Conservation (phyloP, 2,888 invertebrate species). For the Lamellibrachia columna region DNA sequence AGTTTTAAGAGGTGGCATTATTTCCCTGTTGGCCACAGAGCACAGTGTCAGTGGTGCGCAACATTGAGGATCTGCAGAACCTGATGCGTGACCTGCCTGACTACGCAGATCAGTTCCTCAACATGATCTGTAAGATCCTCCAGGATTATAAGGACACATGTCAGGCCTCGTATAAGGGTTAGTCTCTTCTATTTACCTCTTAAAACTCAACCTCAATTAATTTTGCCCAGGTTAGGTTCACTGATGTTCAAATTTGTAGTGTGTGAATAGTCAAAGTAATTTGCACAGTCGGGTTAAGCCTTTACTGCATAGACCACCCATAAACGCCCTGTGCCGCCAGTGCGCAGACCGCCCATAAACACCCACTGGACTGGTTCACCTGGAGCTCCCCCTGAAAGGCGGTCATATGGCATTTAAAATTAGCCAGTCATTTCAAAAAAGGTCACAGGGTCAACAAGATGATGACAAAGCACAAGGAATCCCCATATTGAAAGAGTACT, state of each 20-base stretch:
- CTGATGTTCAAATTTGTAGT: no score
- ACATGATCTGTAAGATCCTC: constrained; percentile 77
- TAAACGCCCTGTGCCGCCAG: no score
- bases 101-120: constrained; percentile 80
- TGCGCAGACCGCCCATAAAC: no score
- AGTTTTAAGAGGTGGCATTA: neutral
- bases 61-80: constrained; percentile 74
- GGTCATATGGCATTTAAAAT: no score
- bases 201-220: neutral
- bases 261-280: no score
- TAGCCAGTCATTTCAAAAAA: no score
- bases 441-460: no score
- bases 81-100: constrained; percentile 78
- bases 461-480: no score
- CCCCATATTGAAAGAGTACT: no score
- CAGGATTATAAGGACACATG: constrained; percentile 81
- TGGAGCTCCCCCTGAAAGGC: neutral
- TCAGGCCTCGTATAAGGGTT: constrained; percentile 74
- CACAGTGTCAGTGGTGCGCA: constrained; percentile 77
- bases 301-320: no score
- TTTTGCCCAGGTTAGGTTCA: no score
- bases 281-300: no score
- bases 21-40: constrained; percentile 68
- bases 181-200: neutral
- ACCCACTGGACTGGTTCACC: neutral